A percentile compares a stretch with the other conserved stretches of the same genome.
Conservation (phyloP, 2,888 invertebrate species). For the Chymomyza amoena region DNA sequence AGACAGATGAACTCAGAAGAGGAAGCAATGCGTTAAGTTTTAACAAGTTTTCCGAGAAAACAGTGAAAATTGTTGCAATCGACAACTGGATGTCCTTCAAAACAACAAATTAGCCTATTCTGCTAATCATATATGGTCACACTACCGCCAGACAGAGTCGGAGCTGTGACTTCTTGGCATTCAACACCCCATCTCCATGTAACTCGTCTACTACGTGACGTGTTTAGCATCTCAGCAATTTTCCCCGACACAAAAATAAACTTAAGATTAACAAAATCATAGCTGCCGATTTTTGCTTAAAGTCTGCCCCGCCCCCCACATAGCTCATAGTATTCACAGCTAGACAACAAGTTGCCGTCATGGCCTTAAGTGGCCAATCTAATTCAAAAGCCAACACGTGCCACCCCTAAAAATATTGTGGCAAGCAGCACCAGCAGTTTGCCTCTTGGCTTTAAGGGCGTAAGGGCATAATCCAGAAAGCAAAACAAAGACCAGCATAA, state of each 20-base stretch:
- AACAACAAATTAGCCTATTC: no score
- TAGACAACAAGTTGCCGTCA: constrained; percentile 22
- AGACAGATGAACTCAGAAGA: no score
- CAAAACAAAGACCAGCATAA: constrained; percentile 3
- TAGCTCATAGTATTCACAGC: not conserved
- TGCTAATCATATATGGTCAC: no score
- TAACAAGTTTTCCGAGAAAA: no score
- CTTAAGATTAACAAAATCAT: not conserved
- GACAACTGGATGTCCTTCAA: no score
- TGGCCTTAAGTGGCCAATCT: constrained; percentile 3
- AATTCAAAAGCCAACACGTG: constrained; percentile 28
- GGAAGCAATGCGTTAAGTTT: no score
- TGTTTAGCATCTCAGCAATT: not conserved
- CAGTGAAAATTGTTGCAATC: no score
- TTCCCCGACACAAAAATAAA: not conserved
- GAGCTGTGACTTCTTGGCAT: no score
- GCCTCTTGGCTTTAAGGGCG: constrained; percentile 30
- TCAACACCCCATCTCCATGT: not conserved
- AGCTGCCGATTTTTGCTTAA: not conserved
- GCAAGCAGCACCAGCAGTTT: constrained; percentile 27
- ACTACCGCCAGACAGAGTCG: no score
- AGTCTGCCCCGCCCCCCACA: not conserved
- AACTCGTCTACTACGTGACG: not conserved
- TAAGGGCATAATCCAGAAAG: not conserved
- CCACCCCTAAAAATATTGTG: constrained; percentile 13